phyloP scores from a whole-genome alignment of 2,797 vertebrate species.

The Pyrocephalus nanus region DNA sequence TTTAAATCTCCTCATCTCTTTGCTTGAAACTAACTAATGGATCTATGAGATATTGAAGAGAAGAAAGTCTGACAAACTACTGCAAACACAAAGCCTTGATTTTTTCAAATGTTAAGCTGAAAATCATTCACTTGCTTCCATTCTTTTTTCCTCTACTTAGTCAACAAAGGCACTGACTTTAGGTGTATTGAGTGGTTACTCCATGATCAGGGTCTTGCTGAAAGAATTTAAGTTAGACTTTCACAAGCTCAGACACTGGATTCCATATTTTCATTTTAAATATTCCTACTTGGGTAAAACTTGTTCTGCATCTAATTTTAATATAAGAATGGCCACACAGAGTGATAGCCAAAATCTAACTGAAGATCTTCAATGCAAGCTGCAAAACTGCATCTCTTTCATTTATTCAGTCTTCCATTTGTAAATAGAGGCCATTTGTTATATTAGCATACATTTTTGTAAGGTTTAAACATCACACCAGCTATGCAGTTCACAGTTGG shows the following conservation, averaged over 20 bases:
- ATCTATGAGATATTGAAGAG: not conserved
- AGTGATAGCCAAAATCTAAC: not conserved
- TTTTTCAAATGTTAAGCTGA: not conserved
- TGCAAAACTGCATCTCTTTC: not conserved
- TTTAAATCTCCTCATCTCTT: not conserved
- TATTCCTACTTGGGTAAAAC: not conserved
- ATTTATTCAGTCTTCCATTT: not conserved
- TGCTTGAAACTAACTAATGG: not conserved
- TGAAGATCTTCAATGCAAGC: not conserved
- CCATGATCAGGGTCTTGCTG: not conserved
- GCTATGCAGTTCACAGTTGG: slow-evolving; percentile 18
- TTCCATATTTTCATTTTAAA: not conserved
- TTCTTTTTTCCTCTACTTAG: not conserved
- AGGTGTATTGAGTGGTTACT: not conserved
- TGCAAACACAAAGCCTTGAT: not conserved
- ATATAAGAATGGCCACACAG: not conserved
- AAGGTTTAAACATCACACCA: slow-evolving; percentile 10
- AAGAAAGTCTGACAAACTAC: not conserved
- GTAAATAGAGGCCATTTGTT: slow-evolving; percentile 30
- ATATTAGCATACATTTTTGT: not conserved
- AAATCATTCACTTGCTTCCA: not conserved
- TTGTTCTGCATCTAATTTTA: not conserved
- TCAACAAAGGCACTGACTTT: not conserved
- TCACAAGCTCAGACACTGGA: not conserved
- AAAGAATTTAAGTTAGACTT: not conserved